A percentile compares a stretch with the other conserved stretches of the same genome.
Conservation (phyloP, 2,888 invertebrate species). For the Heliconius ismenius region DNA sequence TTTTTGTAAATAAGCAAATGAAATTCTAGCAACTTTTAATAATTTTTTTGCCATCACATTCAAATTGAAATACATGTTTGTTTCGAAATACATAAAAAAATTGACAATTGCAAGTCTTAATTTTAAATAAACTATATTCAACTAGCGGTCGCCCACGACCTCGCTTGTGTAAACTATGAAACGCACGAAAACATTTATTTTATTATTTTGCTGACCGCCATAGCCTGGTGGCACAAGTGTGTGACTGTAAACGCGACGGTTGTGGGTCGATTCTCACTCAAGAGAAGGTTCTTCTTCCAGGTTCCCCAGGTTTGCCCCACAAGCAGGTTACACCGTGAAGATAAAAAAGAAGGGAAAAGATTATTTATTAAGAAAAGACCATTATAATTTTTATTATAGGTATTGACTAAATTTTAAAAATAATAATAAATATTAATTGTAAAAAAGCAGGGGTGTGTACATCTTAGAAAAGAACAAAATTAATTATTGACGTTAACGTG, state of each 20-base stretch:
- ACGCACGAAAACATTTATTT: neutral
- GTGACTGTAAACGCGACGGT: no score
- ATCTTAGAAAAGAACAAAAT: neutral
- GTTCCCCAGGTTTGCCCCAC: no score
- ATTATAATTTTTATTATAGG: neutral
- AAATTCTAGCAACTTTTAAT: neutral
- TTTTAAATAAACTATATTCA: neutral
- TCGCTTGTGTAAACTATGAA: neutral
- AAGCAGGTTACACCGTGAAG: no score
- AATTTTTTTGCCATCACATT: neutral
- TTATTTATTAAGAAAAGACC: no score
- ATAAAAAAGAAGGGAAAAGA: no score
- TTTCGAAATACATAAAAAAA: conserved; percentile 2
- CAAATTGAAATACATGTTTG: neutral
- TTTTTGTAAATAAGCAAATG: neutral
- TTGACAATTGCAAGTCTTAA: neutral
- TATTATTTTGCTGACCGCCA: no score
- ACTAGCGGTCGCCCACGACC: neutral
- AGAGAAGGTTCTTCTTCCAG: no score
- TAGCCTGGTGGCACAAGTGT: no score
- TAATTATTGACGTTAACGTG: no score
- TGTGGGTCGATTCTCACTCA: no score
- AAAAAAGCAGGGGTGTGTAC: neutral
- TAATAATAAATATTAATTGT: neutral
- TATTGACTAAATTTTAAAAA: neutral